Evolutionary conservation across 2,797 vertebrate genomes (phyloP).

Genomic region (Pangasius mekongensis): DNA sequence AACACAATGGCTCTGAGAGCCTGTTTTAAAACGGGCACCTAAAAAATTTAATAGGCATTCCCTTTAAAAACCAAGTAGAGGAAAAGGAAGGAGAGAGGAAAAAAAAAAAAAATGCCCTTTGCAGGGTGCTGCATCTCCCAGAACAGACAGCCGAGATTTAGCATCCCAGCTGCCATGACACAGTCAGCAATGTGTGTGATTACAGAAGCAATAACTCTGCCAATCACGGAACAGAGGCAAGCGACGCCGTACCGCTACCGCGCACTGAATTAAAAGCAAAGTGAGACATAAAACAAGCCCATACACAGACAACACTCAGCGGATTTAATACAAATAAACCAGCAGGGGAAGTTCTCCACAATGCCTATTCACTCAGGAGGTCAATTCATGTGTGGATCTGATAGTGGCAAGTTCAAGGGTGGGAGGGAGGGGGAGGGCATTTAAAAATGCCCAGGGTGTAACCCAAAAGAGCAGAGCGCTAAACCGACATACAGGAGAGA

Average conservation of each 20-base stretch:
- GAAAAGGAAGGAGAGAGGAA: not conserved
- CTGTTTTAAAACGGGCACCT: slow-evolving; percentile 13
- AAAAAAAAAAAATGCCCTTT: not conserved
- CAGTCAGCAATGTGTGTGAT: slow-evolving; percentile 27
- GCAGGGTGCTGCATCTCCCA: slow-evolving; percentile 23
- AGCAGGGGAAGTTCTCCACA: slow-evolving; percentile 35
- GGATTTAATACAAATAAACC: slow-evolving; percentile 31
- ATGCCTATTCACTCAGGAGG: slow-evolving; percentile 28
- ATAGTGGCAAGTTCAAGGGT: slow-evolving; percentile 18
- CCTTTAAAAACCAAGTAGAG: slow-evolving; percentile 23
- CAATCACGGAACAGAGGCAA: slow-evolving; percentile 16
- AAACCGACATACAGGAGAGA: slow-evolving; percentile 42
- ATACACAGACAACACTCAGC: not conserved
- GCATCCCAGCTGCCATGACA: slow-evolving; percentile 6
- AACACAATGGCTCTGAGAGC: not conserved
- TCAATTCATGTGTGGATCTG: slow-evolving; percentile 29
- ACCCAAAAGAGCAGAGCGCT: slow-evolving; percentile 40
- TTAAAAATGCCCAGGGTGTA: slow-evolving; percentile 39
- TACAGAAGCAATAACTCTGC: slow-evolving; percentile 4
- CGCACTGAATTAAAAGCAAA: slow-evolving; percentile 31
- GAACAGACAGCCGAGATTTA: slow-evolving; percentile 10
- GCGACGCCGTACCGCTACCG: slow-evolving; percentile 11
- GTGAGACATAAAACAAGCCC: slow-evolving; percentile 25
- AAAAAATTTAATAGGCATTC: not conserved
- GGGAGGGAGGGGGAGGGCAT: not conserved